phyloP scores from a whole-genome alignment of 2,113 vertebrate genomes.

The Gymnobelideus leadbeateri region DNA sequence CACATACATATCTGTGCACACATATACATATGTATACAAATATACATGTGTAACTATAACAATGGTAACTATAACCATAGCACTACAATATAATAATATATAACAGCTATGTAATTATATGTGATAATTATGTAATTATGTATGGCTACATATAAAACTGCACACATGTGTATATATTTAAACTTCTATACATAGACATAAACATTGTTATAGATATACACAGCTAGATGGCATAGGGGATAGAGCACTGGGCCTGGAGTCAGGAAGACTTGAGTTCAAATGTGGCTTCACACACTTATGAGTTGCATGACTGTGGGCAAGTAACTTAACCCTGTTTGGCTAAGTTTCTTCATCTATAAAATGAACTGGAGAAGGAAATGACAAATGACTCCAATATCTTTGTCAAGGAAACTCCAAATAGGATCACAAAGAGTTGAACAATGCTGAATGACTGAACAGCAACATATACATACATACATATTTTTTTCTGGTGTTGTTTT shows the following conservation, averaged over 20 bases:
- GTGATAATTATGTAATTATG: not conserved
- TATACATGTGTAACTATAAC: not conserved
- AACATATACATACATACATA: not conserved
- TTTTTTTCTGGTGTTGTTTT: not conserved
- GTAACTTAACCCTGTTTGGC: not conserved
- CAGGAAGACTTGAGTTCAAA: not conserved
- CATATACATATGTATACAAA: not conserved
- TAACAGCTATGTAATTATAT: not conserved
- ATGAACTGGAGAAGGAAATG: not conserved
- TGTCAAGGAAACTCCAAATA: not conserved
- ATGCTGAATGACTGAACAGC: not conserved
- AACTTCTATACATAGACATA: not conserved
- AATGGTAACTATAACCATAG: not conserved
- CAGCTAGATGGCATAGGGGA: not conserved
- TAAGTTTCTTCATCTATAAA: not conserved
- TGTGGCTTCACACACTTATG: not conserved
- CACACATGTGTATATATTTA: not conserved
- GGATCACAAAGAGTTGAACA: not conserved
- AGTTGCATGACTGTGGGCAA: not conserved
- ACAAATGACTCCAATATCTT: not conserved
- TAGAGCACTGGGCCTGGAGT: not conserved
- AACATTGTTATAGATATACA: not conserved
- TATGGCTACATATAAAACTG: not conserved
- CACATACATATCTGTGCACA: not conserved
- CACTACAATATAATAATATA: not conserved